Conservation (phyloP, 2,113 vertebrate species). For the Apus apus region DNA sequence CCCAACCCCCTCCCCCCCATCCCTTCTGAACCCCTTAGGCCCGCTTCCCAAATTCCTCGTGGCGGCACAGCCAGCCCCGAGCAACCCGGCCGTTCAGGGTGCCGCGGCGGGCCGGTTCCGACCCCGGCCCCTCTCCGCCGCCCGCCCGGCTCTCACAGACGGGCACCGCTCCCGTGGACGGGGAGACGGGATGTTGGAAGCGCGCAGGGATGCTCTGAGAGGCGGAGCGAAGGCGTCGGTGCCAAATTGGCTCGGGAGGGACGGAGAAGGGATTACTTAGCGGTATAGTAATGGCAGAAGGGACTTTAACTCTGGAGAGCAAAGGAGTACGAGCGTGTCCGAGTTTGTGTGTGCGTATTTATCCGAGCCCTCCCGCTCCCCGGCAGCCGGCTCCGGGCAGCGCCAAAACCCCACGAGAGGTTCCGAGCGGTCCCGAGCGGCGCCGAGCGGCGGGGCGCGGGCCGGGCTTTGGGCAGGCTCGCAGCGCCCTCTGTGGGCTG, state of each 20-base stretch:
- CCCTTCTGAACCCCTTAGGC: too few relatives aligned
- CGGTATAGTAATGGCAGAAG: not conserved
- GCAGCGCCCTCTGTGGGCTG: slow-evolving; percentile 78
- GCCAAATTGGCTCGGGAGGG: not conserved
- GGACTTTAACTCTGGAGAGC: not conserved
- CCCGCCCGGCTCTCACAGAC: fast-evolving
- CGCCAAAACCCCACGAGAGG: not conserved
- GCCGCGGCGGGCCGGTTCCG: not conserved
- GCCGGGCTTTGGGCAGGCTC: slow-evolving; percentile 51
- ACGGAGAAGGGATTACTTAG: not conserved
- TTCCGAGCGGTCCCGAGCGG: not conserved
- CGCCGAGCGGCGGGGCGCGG: not conserved
- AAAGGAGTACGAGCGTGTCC: not conserved
- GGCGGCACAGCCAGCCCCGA: not conserved
- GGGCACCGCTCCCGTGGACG: not conserved
- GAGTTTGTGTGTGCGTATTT: not conserved
- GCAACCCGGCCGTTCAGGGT: not conserved
- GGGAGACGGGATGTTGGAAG: not conserved
- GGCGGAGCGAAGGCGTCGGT: not conserved
- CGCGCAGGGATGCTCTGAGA: not conserved
- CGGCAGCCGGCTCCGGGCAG: too few relatives aligned
- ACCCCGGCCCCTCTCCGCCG: not conserved
- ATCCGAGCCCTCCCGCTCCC: too few relatives aligned
- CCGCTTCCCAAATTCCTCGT: not conserved
- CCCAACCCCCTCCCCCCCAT: too few relatives aligned